A percentile compares a stretch with the other conserved stretches of the same genome.
Evolutionary conservation across 2,797 vertebrate species (phyloP).

Genomic region (Malurus leucopterus): DNA sequence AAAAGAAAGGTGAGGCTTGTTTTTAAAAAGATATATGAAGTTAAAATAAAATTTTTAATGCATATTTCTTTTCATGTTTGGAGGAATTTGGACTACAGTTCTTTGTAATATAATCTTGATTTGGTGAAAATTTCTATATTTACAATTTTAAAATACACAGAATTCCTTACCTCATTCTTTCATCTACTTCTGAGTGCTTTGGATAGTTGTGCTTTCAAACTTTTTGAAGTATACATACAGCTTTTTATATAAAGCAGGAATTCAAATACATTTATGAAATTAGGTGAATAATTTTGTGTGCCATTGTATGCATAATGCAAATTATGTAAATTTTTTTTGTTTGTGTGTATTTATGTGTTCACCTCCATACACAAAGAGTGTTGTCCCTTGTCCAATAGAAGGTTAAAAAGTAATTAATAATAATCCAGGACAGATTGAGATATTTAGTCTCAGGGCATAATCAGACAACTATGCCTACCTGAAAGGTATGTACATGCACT

Average conservation of each 20-base stretch:
- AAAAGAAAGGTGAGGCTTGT: slow-evolving; percentile 86
- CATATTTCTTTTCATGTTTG: background rate
- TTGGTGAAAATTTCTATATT: background rate
- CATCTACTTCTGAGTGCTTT: background rate
- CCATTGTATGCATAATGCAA: background rate
- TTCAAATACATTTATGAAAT: background rate
- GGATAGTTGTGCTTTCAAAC: background rate
- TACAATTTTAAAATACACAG: background rate
- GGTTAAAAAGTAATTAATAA: background rate
- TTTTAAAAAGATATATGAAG: background rate
- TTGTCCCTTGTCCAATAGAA: background rate
- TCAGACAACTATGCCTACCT: background rate
- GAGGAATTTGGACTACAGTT: background rate
- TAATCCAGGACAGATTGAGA: background rate
- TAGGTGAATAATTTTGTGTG: background rate
- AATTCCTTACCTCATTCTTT: background rate
- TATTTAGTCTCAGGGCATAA: background rate
- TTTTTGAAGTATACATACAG: background rate
- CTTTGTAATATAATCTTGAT: background rate
- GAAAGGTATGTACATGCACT: background rate
- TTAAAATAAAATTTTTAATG: background rate
- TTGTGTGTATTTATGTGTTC: background rate
- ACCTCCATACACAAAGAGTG: background rate
- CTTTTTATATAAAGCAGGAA: background rate
- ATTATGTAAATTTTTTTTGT: background rate